Conservation (phyloP, 2,888 invertebrate species). For the Meteorus colon region DNA sequence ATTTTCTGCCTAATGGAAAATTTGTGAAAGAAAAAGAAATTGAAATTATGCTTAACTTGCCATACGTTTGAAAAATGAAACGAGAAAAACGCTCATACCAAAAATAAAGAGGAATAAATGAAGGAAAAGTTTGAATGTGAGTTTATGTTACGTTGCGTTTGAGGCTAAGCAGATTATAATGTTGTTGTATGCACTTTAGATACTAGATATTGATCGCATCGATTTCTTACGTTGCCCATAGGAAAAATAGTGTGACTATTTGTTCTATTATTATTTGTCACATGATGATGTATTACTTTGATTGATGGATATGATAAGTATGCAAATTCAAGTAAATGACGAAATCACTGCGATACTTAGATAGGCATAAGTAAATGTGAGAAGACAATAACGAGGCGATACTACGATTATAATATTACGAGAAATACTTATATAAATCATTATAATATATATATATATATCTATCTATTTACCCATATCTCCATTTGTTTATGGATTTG, state of each 20-base stretch:
- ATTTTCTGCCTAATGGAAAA: not conserved
- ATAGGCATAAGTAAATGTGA: slow-evolving; percentile 70
- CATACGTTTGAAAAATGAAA: slow-evolving; percentile 14
- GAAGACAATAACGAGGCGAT: slow-evolving; percentile 67
- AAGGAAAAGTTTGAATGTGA: not conserved
- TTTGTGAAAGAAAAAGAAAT: not conserved
- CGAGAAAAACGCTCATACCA: slow-evolving; percentile 13
- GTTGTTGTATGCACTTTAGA: slow-evolving; percentile 34
- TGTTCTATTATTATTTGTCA: slow-evolving; percentile 16
- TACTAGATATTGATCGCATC: slow-evolving; percentile 9
- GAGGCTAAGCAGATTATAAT: slow-evolving; percentile 26
- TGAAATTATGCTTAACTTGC: slow-evolving; percentile 19
- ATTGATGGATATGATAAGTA: not conserved
- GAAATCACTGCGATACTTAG: slow-evolving; percentile 55
- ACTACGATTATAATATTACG: not conserved
- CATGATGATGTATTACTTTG: not conserved
- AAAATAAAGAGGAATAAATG: not conserved
- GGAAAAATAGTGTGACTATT: not conserved
- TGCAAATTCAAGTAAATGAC: slow-evolving; percentile 16
- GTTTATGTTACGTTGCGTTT: slow-evolving; percentile 20
- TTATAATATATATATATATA: slow-evolving; percentile 1
- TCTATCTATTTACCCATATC: not conserved
- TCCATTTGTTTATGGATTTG: not conserved
- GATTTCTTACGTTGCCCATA: slow-evolving; percentile 5
- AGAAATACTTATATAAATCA: slow-evolving; percentile 19